A percentile compares a stretch with the other conserved stretches of the same genome.
These are phyloP conservation scores for Cololabis saira DNA, from an alignment of 2,113 vertebrate species.

Conservation along the genomic window DNA sequence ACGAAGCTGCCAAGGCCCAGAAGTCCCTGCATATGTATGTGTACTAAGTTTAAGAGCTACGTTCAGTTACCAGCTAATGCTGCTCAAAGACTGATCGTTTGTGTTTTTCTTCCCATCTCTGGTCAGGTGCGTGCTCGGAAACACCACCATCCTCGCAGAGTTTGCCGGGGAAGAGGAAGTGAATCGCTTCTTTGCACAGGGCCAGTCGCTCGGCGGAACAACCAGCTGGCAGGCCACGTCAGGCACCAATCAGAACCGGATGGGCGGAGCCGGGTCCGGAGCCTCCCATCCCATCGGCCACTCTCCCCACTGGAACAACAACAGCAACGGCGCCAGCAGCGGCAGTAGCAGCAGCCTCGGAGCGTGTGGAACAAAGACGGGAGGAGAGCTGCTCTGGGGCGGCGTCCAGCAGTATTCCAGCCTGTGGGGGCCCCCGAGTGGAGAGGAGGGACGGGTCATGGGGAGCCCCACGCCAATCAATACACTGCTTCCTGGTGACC, in stretches of 20 bases:
- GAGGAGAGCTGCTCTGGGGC: conserved; percentile 90
- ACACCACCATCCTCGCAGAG: conserved; percentile 97
- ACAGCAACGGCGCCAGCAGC: conserved; percentile 79
- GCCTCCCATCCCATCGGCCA: conserved; percentile 87
- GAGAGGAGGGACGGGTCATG: conserved; percentile 90
- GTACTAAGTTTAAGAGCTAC: background rate
- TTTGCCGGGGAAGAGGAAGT: conserved; percentile 96
- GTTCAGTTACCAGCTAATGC: background rate
- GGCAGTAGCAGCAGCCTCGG: conserved; percentile 58
- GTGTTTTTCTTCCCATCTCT: background rate
- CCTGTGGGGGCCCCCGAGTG: conserved; percentile 91
- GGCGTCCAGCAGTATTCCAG: conserved; percentile 94
- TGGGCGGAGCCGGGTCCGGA: conserved; percentile 85
- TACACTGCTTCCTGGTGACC: conserved; percentile 94
- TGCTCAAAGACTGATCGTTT: background rate
- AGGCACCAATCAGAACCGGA: conserved; percentile 86
- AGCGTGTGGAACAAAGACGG: conserved; percentile 73
- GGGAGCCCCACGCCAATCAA: conserved; percentile 94
- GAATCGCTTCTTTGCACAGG: conserved; percentile 96
- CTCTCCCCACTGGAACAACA: conserved; percentile 87
- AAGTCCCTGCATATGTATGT: conserved; percentile 97
- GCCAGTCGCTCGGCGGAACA: conserved; percentile 89
- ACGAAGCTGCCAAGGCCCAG: conserved; percentile 96
- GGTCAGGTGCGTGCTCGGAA: conserved; percentile 92
- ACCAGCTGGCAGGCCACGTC: conserved; percentile 96